These are phyloP conservation scores for Busseola fusca DNA, from an alignment of 2,888 invertebrate genomes.

Conservation along the genomic window DNA sequence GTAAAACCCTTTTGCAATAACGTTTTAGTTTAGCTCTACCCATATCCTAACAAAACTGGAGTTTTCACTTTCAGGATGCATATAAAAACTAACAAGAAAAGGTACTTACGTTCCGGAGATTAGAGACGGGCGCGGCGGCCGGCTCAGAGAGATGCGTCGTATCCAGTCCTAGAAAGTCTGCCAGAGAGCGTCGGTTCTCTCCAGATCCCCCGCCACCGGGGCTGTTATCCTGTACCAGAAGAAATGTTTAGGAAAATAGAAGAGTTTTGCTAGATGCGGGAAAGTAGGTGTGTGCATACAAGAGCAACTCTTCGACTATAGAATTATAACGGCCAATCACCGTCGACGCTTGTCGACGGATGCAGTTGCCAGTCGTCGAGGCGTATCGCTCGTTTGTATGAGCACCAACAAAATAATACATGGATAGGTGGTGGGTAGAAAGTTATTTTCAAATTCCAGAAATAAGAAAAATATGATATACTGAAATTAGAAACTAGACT, in stretches of 20 bases:
- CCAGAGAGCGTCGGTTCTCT: constrained; percentile 78
- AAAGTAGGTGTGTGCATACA: not conserved
- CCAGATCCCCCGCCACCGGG: constrained; percentile 77
- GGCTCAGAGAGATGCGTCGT: constrained; percentile 67
- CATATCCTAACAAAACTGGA: not conserved
- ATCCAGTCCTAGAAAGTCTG: constrained; percentile 76
- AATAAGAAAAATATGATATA: not conserved
- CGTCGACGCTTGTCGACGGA: not conserved
- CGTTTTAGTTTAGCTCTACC: not conserved
- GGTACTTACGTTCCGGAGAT: constrained; percentile 71
- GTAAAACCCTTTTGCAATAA: not conserved
- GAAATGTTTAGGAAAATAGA: not conserved
- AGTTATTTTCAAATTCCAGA: not conserved
- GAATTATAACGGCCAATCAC: not conserved
- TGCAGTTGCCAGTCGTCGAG: not conserved
- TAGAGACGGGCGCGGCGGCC: constrained; percentile 65
- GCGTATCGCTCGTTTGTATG: not conserved
- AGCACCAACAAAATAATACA: not conserved
- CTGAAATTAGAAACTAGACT: not conserved
- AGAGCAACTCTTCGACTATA: not conserved
- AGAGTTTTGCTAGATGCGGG: not conserved
- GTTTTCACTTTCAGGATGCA: not conserved
- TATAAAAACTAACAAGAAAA: not conserved
- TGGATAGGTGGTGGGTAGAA: not conserved
- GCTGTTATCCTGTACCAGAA: constrained; percentile 71